These are phyloP conservation scores for Salmo trutta DNA, from an alignment of 2,797 vertebrate species.

Conservation along the genomic window DNA sequence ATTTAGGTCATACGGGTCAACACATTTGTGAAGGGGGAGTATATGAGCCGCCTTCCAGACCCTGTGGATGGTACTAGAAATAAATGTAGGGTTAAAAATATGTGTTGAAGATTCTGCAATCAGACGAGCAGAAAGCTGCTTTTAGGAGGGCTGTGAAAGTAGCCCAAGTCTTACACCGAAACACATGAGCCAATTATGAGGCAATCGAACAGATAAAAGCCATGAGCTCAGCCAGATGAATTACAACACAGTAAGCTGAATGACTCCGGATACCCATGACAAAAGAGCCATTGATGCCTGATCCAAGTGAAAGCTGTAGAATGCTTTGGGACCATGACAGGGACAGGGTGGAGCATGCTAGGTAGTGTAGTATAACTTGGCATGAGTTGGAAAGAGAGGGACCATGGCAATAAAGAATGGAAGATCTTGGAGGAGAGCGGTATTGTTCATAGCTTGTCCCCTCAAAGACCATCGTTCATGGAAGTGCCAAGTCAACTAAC, in stretches of 20 bases:
- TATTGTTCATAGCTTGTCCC: background rate
- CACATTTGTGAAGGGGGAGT: no score
- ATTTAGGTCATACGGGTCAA: no score
- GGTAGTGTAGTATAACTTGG: slow-evolving; percentile 32
- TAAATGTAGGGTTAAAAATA: no score
- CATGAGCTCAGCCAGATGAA: slow-evolving; percentile 12
- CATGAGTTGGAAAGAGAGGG: slow-evolving; percentile 16
- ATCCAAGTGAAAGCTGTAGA: slow-evolving; percentile 13
- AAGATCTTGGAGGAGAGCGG: background rate
- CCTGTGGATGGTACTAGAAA: no score
- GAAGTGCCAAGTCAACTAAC: background rate
- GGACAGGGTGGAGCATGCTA: slow-evolving; percentile 20
- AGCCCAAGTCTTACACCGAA: slow-evolving; percentile 25
- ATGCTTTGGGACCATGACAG: slow-evolving; percentile 22
- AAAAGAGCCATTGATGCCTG: slow-evolving; percentile 52
- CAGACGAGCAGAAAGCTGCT: no score
- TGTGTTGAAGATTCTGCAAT: no score
- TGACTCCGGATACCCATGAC: slow-evolving; percentile 39
- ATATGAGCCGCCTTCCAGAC: no score
- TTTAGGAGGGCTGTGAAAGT: background rate
- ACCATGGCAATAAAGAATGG: slow-evolving; percentile 6
- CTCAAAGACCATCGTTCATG: background rate
- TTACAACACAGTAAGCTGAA: slow-evolving; percentile 34
- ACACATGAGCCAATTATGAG: slow-evolving; percentile 33
- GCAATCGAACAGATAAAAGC: slow-evolving; percentile 43